phyloP scores from a whole-genome alignment of 2,888 invertebrate genomes.

The Acheta domesticus region DNA sequence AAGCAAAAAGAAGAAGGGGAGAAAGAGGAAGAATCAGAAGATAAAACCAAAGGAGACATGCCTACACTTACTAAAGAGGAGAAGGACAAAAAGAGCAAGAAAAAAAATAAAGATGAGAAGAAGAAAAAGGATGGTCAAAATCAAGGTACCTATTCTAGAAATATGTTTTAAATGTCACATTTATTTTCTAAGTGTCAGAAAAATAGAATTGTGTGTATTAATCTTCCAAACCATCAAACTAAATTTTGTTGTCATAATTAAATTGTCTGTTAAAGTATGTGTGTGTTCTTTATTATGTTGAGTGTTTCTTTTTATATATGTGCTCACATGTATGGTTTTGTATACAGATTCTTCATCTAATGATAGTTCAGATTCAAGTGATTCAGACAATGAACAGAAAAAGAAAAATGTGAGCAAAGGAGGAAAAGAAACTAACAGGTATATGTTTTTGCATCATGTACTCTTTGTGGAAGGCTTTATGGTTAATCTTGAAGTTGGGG shows the following conservation, averaged over 20 bases:
- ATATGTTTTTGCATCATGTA: not conserved
- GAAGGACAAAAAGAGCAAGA: conserved; percentile 31
- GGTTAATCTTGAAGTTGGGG: too few relatives aligned
- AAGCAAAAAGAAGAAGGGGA: conserved; percentile 33
- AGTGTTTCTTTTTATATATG: too few relatives aligned
- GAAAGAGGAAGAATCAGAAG: conserved; percentile 33
- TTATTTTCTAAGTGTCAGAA: not conserved
- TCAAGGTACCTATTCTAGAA: not conserved
- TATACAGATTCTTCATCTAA: conserved; percentile 63
- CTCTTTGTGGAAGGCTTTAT: too few relatives aligned
- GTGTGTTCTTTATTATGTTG: not conserved
- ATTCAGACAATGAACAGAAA: conserved; percentile 50
- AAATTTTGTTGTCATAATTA: too few relatives aligned
- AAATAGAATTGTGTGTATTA: too few relatives aligned
- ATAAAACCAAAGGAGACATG: conserved; percentile 31
- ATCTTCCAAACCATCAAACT: too few relatives aligned
- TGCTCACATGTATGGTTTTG: not conserved
- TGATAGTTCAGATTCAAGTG: conserved; percentile 66
- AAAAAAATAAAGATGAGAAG: conserved; percentile 27
- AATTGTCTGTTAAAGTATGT: too few relatives aligned
- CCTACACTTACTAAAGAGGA: conserved; percentile 23
- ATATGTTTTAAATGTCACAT: not conserved
- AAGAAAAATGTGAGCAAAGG: conserved; percentile 47
- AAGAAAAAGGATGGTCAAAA: conserved; percentile 32
- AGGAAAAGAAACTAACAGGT: conserved; percentile 47